Conservation (phyloP, 1,140 invertebrate genomes). For the Drosophila santomea region DNA sequence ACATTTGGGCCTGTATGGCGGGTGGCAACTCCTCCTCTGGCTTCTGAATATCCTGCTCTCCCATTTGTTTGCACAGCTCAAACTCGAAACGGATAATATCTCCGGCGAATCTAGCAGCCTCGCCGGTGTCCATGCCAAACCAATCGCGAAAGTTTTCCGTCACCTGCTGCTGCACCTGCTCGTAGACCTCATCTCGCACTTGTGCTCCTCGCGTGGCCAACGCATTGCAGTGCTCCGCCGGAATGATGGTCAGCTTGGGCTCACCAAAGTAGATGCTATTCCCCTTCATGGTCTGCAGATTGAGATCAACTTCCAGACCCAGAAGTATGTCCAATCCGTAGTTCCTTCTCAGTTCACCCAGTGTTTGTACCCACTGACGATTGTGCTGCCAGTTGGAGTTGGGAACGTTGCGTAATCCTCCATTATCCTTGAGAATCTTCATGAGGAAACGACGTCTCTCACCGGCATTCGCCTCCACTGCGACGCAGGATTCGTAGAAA, state of each 20-base stretch:
- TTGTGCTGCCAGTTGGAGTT: constrained; percentile 58
- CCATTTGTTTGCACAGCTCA: constrained; percentile 72
- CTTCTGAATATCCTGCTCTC: constrained; percentile 38
- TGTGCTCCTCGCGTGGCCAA: constrained; percentile 17
- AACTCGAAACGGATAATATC: constrained; percentile 76
- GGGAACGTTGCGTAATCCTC: constrained; percentile 55
- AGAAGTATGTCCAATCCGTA: constrained; percentile 76
- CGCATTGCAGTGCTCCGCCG: constrained; percentile 61
- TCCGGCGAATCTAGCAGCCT: constrained; percentile 57
- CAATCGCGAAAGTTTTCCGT: constrained; percentile 57
- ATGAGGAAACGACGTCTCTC: constrained; percentile 52
- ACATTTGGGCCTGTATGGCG: background rate
- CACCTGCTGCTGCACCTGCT: constrained; percentile 52
- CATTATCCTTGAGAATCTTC: constrained; percentile 55
- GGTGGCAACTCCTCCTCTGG: constrained; percentile 15
- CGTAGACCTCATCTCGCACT: constrained; percentile 39
- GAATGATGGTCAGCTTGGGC: constrained; percentile 68
- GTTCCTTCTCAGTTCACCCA: constrained; percentile 52
- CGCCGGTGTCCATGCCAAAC: constrained; percentile 51
- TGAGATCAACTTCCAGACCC: constrained; percentile 65
- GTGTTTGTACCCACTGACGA: constrained; percentile 58
- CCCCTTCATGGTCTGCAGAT: constrained; percentile 53
- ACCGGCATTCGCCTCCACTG: constrained; percentile 70
- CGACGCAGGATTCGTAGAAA: constrained; percentile 93
- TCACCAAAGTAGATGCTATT: constrained; percentile 70